A percentile compares a stretch with the other conserved stretches of the same genome.
phyloP scores from a whole-genome alignment of 2,113 vertebrate species.

The Phoxinus phoxinus region DNA sequence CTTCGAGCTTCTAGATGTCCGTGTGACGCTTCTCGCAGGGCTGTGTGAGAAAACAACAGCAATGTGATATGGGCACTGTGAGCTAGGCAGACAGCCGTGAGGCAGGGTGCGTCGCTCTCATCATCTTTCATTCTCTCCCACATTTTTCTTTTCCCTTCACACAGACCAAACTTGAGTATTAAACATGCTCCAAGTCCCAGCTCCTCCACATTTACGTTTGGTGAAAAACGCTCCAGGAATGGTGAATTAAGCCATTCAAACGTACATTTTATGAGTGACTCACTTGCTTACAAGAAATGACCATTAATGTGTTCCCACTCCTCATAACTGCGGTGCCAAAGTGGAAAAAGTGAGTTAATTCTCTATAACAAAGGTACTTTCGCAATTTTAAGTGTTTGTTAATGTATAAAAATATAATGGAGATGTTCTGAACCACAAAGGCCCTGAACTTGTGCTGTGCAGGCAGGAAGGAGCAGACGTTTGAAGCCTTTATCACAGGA shows the following conservation, averaged over 20 bases:
- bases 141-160: conserved; percentile 29
- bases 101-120: conserved; percentile 68
- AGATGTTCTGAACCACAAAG: neutral
- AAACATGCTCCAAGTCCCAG: neutral
- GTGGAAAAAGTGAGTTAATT: conserved; percentile 2
- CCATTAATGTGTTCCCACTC: neutral
- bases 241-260: neutral
- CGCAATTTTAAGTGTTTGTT: neutral
- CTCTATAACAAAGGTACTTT: neutral
- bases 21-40: conserved; percentile 52
- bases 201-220: neutral
- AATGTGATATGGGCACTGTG: conserved; percentile 68
- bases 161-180: conserved; percentile 7
- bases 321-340: neutral
- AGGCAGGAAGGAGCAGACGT: conserved; percentile 20
- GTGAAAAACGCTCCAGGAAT: conserved; percentile 18
- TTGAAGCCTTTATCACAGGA: neutral
- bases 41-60: conserved; percentile 64
- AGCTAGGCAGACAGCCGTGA: conserved; percentile 65
- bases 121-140: conserved; percentile 51
- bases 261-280: neutral
- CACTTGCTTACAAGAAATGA: conserved; percentile 22
- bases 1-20: conserved; percentile 26
- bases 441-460: conserved; percentile 19
- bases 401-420: neutral